Evolutionary conservation across 2,888 invertebrate genomes (phyloP), one percentile per base, ranked within the genome.

Genomic region (Pomacea canaliculata): DNA sequence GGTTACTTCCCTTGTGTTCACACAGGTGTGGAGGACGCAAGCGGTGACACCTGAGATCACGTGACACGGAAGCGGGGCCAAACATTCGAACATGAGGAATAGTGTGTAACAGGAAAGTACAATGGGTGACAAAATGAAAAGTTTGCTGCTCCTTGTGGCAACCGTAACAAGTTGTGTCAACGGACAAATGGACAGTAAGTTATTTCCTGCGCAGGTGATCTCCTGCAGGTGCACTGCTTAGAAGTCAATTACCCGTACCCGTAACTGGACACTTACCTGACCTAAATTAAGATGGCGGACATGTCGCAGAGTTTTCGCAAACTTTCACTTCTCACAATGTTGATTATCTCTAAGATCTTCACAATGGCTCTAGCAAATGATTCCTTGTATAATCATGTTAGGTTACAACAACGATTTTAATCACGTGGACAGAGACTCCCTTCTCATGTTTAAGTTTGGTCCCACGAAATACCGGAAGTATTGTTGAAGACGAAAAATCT

Each of bases 71-170:
- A 74, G 71, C 67, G 62, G 70, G 75, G 74, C 18, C 37, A 72
- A 69, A 69, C 63, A 69, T 71, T 69, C 66, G 70, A 77, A 77
- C 76, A 77, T 77, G 76, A 60, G 60, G 74, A 65, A 66, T 12
- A 59, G 72, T 49, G 37, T 9, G 51, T 62, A 56, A 70, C 63
- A 27, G 13, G 49, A 27, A 12, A 18, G 37, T 37, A 70, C 48
- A n/a, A 77, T 73, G 74, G 49, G 51, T 51, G n/a, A 16, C 5
- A 71, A 71, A 74, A 48, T 68, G 27, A 59, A 63, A 62, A 49
- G n/a, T 12, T 49, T 67, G 66, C 63, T 78, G 71, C 63, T 71
- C 23, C n/a, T 71, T 23, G 70, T 70, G 60, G 71, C 78, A 56
- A 62, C 68, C n/a, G 48, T 78, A 37, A 49, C 74, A 9, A 71